Evolutionary conservation across 2,888 invertebrate genomes (phyloP).

Genomic region (Camponotus fellah): DNA sequence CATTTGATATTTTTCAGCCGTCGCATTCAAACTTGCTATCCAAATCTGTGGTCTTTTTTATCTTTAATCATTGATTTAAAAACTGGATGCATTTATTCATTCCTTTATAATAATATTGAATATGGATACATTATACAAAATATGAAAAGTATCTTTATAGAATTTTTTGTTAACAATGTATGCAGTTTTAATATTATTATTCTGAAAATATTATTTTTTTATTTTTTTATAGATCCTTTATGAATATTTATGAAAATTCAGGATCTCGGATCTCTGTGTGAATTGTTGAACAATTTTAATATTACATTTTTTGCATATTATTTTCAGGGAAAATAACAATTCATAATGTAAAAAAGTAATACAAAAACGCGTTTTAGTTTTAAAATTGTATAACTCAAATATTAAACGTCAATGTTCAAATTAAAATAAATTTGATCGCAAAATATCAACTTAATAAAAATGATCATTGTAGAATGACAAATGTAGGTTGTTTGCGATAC

Average conservation of each 20-base stretch:
- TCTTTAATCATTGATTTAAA: background rate
- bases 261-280: background rate
- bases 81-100: background rate
- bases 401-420: background rate
- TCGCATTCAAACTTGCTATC: background rate
- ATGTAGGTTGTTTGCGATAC: background rate
- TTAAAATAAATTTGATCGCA: constrained; percentile 12
- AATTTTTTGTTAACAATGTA: background rate
- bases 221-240: constrained; percentile 4
- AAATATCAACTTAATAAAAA: background rate
- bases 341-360: background rate
- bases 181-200: background rate
- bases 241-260: constrained; percentile 7
- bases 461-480: background rate
- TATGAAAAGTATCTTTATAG: background rate
- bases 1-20: background rate
- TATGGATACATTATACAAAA: background rate
- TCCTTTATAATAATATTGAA: background rate
- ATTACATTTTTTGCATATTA: background rate
- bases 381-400: constrained; percentile 3
- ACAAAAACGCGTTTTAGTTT: background rate
- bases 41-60: background rate
- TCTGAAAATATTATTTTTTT: background rate
- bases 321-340: constrained; percentile 11
- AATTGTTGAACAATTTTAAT: background rate